Evolutionary conservation across 2,113 vertebrate genomes (phyloP), one percentile per base, ranked within the genome.

Genomic region (Cathartes aura): DNA sequence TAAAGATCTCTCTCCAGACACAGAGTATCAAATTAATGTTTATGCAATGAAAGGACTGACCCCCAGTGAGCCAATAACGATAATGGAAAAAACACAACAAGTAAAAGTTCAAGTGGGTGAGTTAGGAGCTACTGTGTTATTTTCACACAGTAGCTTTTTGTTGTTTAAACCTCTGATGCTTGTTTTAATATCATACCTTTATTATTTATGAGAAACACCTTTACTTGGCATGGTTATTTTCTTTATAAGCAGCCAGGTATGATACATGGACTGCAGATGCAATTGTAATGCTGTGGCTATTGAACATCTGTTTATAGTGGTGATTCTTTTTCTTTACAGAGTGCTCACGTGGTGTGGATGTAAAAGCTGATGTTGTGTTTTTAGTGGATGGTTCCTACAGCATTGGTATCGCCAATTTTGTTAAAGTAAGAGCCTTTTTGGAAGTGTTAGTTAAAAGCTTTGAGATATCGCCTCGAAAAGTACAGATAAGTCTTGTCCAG

Each of bases 321-420:
- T 55, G 45, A 42, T 90, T 86, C 38, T 97, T 91, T 97, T 71
- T 82, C 92, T 89, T 93, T 89, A 60, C 90, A 99, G 99, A 99
- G 93, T 99, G 99, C 89, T 99, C 99, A 38, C 99, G 99, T 80
- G 99, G 99, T 43, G 98, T 99, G 98, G 99, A 99, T 87, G 99
- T 99, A 75, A 99, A 99, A 96, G 99, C 99, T 1, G 99, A 99
- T 52, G 99, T 99, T 56, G 99, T 99, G 70, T 99, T 99, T 94
- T 98, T 99, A 98, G 99, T 99, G 26, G 99, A 99, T 70, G 99
- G 99, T 40, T 99, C 99, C 72, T 99, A 99, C 95, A 99, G 99
- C 95, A 99, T 99, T 21, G 99, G 99, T 24, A 98, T 99, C 34
- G 98, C 98, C 84, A 99, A 99, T 98, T 99, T 99, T 84, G 99